phyloP scores from a whole-genome alignment of 2,888 invertebrate genomes.

The Oxytorus armatus region DNA sequence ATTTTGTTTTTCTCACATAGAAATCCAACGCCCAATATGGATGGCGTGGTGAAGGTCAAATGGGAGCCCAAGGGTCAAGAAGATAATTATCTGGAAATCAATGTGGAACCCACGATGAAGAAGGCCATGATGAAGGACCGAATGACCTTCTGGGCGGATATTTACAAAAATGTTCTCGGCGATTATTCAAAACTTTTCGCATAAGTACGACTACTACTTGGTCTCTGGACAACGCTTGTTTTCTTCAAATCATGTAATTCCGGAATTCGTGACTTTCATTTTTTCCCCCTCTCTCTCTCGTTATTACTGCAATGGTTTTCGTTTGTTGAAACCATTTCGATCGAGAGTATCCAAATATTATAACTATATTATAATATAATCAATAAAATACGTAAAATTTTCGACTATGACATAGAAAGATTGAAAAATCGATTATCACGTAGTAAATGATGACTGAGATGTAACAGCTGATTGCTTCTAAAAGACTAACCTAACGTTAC shows the following conservation, averaged over 20 bases:
- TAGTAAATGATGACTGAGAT: no score
- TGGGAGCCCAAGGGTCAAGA: conserved; percentile 83
- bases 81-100: conserved; percentile 82
- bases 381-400: no score
- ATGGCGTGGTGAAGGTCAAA: conserved; percentile 76
- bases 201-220: conserved; percentile 62
- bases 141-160: conserved; percentile 84
- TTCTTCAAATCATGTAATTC: no score
- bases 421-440: no score
- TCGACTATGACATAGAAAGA: no score
- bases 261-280: neutral
- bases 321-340: neutral
- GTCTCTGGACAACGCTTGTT: neutral
- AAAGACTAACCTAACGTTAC: no score
- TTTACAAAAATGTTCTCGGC: conserved; percentile 80
- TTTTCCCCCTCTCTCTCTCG: neutral
- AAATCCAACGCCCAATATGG: conserved; percentile 82
- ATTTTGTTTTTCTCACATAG: conserved; percentile 73
- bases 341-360: no score
- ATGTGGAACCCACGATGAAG: conserved; percentile 78
- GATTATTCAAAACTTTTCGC: conserved; percentile 72
- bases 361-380: no score
- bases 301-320: neutral
- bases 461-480: no score
- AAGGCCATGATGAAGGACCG: conserved; percentile 80